Conservation (phyloP, 2,113 vertebrate genomes). For the Pyrgilauda ruficollis region DNA sequence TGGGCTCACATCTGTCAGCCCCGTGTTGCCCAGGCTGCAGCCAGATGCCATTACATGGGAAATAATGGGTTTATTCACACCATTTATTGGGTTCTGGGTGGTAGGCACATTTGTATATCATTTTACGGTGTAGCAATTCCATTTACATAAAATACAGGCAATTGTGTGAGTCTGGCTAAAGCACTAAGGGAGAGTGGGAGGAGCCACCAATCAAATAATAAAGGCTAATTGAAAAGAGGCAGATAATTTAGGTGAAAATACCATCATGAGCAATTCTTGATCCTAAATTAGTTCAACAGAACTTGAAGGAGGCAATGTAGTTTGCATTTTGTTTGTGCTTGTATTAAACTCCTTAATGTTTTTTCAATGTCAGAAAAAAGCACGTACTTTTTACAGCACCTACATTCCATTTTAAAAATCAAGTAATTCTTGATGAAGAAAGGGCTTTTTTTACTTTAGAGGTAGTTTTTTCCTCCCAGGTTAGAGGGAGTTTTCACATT, state of each 20-base stretch:
- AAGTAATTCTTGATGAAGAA: not conserved
- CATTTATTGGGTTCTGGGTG: conserved; percentile 25
- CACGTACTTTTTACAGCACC: not conserved
- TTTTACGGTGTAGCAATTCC: conserved; percentile 63
- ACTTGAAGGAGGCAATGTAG: not conserved
- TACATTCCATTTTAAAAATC: not conserved
- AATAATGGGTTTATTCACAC: conserved; percentile 61
- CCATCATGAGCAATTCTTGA: not conserved
- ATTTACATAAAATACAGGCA: conserved; percentile 68
- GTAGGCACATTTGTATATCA: conserved; percentile 68
- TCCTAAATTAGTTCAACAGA: not conserved
- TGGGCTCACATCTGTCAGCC: conserved; percentile 68
- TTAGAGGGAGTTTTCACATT: not conserved
- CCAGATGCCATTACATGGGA: conserved; percentile 21
- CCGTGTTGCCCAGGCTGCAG: conserved; percentile 50
- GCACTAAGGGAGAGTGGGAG: not conserved
- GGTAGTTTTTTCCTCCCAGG: not conserved
- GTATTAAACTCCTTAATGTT: not conserved
- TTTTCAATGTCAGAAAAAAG: not conserved
- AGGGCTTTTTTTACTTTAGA: not conserved
- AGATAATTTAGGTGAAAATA: conserved; percentile 28
- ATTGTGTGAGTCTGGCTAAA: conserved; percentile 1
- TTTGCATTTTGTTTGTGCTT: not conserved
- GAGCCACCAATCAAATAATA: not conserved
- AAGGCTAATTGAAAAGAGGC: not conserved